Evolutionary conservation across 2,888 invertebrate genomes (phyloP).

Genomic region (Apoda limacodes): DNA sequence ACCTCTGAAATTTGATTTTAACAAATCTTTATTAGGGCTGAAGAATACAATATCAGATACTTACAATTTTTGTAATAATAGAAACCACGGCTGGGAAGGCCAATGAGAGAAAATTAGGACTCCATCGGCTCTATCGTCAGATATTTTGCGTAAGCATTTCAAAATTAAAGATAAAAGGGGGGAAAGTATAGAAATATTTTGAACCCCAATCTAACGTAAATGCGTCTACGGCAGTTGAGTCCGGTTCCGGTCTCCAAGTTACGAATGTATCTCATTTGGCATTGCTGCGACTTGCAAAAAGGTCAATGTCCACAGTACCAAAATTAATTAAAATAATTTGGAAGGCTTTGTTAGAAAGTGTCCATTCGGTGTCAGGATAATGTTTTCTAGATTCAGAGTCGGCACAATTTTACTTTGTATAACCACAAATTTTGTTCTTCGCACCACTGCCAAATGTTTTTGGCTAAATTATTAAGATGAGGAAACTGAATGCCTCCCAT

Average conservation of each 20-base stretch:
- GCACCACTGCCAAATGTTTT: conserved; percentile 4
- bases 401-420: too few species aligned
- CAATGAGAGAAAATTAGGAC: conserved; percentile 21
- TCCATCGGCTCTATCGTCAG: conserved; percentile 18
- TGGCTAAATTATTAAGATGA: conserved; percentile 1
- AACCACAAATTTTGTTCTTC: background rate
- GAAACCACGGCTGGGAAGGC: conserved; percentile 23
- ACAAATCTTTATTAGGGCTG: conserved; percentile 11
- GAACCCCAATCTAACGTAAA: conserved; percentile 13
- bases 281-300: too few species aligned
- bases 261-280: conserved; percentile 13
- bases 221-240: conserved; percentile 10
- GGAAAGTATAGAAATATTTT: conserved; percentile 17
- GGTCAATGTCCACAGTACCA: too few species aligned
- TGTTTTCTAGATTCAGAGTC: too few species aligned
- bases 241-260: conserved; percentile 15
- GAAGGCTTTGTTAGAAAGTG: too few species aligned
- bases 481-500: too few species aligned
- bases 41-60: conserved; percentile 15
- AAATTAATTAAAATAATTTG: too few species aligned
- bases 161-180: conserved; percentile 14
- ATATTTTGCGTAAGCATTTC: conserved; percentile 16
- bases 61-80: conserved; percentile 10
- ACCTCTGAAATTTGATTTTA: conserved; percentile 17
- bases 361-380: too few species aligned